phyloP scores from a whole-genome alignment of 1,140 invertebrate genomes.

The Panagrolaimus sp. region DNA sequence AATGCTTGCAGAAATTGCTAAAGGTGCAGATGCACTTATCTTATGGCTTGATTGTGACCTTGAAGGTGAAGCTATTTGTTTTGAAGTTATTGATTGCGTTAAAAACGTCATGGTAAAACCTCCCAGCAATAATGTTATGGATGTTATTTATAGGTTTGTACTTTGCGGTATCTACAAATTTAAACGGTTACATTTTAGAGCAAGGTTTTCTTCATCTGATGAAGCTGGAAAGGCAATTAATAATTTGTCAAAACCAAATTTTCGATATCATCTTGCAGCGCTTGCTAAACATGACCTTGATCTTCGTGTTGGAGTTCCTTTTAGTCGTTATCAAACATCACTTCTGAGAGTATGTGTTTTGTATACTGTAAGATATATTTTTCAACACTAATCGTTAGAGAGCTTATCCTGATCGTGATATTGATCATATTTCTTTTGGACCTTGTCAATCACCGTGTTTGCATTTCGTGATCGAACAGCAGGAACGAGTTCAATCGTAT shows the following conservation, averaged over 20 bases:
- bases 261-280: neutral
- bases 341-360: neutral
- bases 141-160: neutral
- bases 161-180: neutral
- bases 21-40: neutral
- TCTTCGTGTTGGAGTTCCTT: neutral
- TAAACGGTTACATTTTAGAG: neutral
- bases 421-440: slow-evolving; percentile 90
- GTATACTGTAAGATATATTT: neutral
- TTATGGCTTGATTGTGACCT: slow-evolving; percentile 3
- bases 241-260: neutral
- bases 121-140: neutral
- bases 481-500: slow-evolving; percentile 85
- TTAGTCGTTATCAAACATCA: neutral
- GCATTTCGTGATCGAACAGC: slow-evolving; percentile 93
- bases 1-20: neutral
- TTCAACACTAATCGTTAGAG: too few species aligned
- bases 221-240: neutral
- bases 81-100: slow-evolving; percentile 1
- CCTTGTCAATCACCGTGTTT: slow-evolving; percentile 97
- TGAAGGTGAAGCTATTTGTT: slow-evolving; percentile 5
- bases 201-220: neutral
- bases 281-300: neutral
- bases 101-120: neutral
- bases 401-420: slow-evolving; percentile 74